Conservation (phyloP, 2,113 vertebrate species). For the Lipotes vexillifer region DNA sequence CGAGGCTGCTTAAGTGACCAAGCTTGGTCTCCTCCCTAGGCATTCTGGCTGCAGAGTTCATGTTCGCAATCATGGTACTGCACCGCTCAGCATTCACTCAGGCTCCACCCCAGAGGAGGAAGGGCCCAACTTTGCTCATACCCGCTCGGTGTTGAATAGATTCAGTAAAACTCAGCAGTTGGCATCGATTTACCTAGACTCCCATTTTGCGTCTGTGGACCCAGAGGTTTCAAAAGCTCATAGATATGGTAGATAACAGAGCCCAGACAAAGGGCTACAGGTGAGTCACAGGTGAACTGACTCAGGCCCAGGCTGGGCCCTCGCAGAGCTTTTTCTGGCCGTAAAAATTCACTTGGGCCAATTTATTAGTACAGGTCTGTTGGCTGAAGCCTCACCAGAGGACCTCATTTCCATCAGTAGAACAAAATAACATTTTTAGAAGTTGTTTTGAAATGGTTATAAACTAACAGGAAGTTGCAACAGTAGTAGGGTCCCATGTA, state of each 20-base stretch:
- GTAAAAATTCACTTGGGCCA: not conserved
- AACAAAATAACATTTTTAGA: not conserved
- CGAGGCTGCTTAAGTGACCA: not conserved
- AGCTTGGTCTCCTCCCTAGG: not conserved
- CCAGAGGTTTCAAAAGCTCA: not conserved
- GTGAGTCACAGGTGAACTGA: not conserved
- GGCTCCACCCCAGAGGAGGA: not conserved
- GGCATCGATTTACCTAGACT: not conserved
- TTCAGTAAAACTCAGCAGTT: not conserved
- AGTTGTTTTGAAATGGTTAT: not conserved
- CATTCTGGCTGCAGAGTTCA: not conserved
- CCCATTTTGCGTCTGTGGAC: not conserved
- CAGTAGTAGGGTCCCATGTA: rapidly evolving
- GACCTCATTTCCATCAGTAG: not conserved
- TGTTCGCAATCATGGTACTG: rapidly evolving
- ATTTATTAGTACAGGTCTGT: not conserved
- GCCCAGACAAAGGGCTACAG: not conserved
- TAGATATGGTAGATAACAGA: rapidly evolving
- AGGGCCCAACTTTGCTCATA: not conserved
- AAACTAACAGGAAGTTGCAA: not conserved
- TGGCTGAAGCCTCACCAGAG: not conserved
- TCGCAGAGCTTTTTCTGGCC: not conserved
- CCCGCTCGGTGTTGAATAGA: not conserved
- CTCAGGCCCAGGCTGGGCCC: not conserved
- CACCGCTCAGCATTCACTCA: rapidly evolving